Base-by-base conservation (phyloP, 2,113 vertebrate genomes). In the Dunckerocampus dactyliophorus region DNA sequence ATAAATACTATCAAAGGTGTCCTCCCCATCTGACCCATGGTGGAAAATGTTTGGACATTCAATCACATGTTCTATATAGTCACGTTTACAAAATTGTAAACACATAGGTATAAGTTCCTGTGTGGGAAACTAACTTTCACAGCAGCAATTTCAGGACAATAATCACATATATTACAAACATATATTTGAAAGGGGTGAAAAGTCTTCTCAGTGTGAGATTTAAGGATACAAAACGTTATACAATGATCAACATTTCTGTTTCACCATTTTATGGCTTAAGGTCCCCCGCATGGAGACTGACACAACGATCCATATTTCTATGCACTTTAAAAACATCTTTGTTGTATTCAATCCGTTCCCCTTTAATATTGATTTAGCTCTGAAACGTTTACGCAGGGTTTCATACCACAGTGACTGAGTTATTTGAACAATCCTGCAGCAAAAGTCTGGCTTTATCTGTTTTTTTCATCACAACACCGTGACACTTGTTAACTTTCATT, bases 321-420 rank as follows among this genome's bases (percentile, higher is more conserved):
- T 72, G 76, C 39, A 53, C 65, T 59, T 82, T 47, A 55, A 24
- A 69, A 79, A 74, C 84, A 85, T 84, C 79, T 88, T 79, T 75
- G 86, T 85, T 65, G 69, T 51, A 79, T 88, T 84, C 53, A 39
- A 51, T 66, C 59, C 47, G 65, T 72, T 82, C 74, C 62, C 73
- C 71, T 75, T 79, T 63, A 34, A 73, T 76, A 80, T 86, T 31
- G 73, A 70, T 85, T 85, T 73, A 79, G 82, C 78, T 60, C 78
- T 16, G 59, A 78, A 83, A 63, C 71, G 66, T 85, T 88, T 79
- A 74, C 62, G 62, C 46, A 3, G 66, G 69, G 42, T 73, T 87
- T 69, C 69, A 42, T 77, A 71, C 59, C 71, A 76, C 76, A 78
- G 68, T 75, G 79, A 59, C 85, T 83, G 51, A 6, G 73, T 82